These are phyloP conservation scores for Scleropages formosus DNA, from an alignment of 2,797 vertebrate species.

Conservation along the genomic window DNA sequence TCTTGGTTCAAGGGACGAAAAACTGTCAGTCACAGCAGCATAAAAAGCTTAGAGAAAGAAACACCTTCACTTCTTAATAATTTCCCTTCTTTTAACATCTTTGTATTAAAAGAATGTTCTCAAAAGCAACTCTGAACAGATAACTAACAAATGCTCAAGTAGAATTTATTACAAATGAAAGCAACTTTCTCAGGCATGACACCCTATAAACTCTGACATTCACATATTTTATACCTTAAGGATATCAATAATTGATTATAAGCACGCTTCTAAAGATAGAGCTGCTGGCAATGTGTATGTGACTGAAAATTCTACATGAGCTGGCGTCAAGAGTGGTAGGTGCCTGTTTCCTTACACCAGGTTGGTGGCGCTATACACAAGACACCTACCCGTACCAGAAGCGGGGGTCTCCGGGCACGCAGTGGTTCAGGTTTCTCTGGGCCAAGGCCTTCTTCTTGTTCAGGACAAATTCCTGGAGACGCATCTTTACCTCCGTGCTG, in stretches of 20 bases:
- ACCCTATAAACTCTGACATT: background rate
- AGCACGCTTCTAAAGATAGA: background rate
- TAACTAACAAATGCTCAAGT: background rate
- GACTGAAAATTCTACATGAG: background rate
- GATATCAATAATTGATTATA: background rate
- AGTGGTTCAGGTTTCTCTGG: constrained; percentile 92
- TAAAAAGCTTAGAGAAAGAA: background rate
- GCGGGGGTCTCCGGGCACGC: constrained; percentile 87
- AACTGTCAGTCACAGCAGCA: constrained; percentile 44
- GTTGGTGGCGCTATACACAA: too few relatives aligned
- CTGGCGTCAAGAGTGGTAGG: background rate
- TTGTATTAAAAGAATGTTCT: background rate
- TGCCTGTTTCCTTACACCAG: too few relatives aligned
- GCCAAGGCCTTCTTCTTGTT: constrained; percentile 97
- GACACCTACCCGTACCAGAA: constrained; percentile 96
- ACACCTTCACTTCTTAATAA: background rate
- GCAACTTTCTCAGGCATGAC: background rate
- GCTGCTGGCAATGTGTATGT: background rate
- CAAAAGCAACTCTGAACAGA: background rate
- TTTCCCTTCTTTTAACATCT: background rate
- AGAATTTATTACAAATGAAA: background rate
- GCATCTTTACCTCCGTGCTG: constrained; percentile 98
- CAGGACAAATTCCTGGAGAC: constrained; percentile 94
- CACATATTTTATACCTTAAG: background rate
- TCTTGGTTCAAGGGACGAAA: constrained; percentile 43